Base-by-base conservation (phyloP, 2,888 invertebrate genomes). In the Agonopterix arenella region DNA sequence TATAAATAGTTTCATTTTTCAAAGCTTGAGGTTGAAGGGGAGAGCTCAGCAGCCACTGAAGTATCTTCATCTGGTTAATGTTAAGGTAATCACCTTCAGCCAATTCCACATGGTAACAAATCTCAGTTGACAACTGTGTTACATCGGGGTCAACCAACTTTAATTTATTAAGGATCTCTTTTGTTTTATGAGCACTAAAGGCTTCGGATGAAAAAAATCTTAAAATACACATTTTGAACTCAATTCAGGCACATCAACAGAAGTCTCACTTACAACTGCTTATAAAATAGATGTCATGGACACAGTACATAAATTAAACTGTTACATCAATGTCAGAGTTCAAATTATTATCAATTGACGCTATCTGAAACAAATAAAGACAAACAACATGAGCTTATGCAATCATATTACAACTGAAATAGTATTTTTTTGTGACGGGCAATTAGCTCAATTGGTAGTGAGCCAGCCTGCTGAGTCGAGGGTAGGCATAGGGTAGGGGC, bases 101-200 rank as follows among this genome's bases (percentile, higher is more conserved):
- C 18, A 91, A 78, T 75, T 95, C 94, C 52, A 97, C 90, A 76
- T 97, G 94, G 80, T 93, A 97, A 82, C 97, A 97, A 56, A 93
- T 85, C 83, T 97, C 97, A 5, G 93, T 93, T 51, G 92, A 90
- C 11, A 95, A 59, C 38, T 81, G 69, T 42, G 62, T 72, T n/a
- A 94, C 80, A 54, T 86, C 76, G 13, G 65, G 46, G 66, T 90
- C 84, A 49, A 90, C 76, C 36, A 61, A 50, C 67, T 90, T 89
- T 53, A 93, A 73, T 64, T 91, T 91, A 38, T 76, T 74, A 41
- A 93, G 72, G 53, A 92, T 86, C 68, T 92, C 91, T 51, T 80
- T 78, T 45, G 90, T 90, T 76, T 91, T 92, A 56, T 92, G 90
- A 52, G 78, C 76, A 69, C 92, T 92, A 69, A 89, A 91, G 47